Evolutionary conservation across 2,888 invertebrate species (phyloP).

Genomic region (Scrobipalpa atriplicella): DNA sequence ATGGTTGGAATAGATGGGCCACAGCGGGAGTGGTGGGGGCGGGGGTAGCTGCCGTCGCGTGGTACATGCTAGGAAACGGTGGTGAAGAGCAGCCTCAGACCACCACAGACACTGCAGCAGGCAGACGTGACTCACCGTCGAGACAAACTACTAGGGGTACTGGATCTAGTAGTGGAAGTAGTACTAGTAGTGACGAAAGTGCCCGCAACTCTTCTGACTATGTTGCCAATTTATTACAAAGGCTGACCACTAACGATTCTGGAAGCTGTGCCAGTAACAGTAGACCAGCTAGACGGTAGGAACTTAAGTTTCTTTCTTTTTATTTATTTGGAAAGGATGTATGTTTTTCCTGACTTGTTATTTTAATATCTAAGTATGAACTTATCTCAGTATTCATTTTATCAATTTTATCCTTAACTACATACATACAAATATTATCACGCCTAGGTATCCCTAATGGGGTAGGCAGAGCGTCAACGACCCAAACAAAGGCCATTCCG

Average conservation of each 20-base stretch:
- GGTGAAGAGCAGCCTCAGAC: not conserved
- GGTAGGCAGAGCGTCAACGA: too few species aligned
- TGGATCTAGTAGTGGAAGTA: not conserved
- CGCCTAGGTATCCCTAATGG: too few species aligned
- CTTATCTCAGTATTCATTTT: too few species aligned
- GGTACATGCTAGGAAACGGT: not conserved
- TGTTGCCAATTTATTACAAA: not conserved
- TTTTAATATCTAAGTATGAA: too few species aligned
- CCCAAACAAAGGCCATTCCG: too few species aligned
- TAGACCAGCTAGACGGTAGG: not conserved
- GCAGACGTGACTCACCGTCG: not conserved
- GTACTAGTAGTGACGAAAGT: not conserved
- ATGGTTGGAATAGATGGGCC: slow-evolving; percentile 27
- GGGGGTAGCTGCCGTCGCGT: not conserved
- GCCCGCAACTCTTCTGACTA: not conserved
- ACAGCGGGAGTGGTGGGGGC: slow-evolving; percentile 13
- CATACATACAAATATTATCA: too few species aligned
- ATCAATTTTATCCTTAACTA: too few species aligned
- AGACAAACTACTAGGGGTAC: not conserved
- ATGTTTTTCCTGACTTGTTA: too few species aligned
- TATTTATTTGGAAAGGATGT: not conserved
- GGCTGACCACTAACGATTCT: not conserved
- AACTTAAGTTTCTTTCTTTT: not conserved
- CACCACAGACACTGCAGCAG: not conserved
- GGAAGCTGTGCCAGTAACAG: not conserved